Evolutionary conservation across 1,140 invertebrate species (phyloP).

Genomic region (Hycleus cichorii): DNA sequence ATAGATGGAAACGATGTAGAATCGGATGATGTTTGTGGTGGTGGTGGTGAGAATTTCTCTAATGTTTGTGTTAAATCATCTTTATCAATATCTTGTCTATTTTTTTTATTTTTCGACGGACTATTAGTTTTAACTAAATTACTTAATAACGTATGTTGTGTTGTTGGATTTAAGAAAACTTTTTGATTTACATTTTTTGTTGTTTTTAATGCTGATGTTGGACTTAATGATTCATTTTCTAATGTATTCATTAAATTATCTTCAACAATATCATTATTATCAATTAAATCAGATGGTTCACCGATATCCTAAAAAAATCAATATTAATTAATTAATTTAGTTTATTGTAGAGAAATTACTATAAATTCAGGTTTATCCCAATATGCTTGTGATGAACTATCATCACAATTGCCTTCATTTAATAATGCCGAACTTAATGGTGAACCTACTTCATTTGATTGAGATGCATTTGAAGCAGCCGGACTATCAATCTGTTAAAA

Average conservation of each 20-base stretch:
- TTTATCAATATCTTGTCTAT: constrained; percentile 8
- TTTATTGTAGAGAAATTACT: not conserved
- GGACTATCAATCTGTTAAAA: constrained; percentile 8
- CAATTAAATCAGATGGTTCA: not conserved
- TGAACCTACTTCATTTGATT: constrained; percentile 7
- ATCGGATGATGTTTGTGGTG: constrained; percentile 1
- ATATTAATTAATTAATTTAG: not conserved
- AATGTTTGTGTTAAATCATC: not conserved
- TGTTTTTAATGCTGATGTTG: not conserved
- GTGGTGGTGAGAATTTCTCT: not conserved
- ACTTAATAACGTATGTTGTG: constrained; percentile 29
- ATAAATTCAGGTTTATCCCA: constrained; percentile 29
- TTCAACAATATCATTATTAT: not conserved
- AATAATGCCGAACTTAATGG: constrained; percentile 3
- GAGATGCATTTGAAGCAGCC: constrained; percentile 2
- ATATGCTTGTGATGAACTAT: not conserved
- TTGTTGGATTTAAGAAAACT: constrained; percentile 29
- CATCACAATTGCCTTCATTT: constrained; percentile 7
- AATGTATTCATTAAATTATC: constrained; percentile 14
- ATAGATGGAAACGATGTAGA: constrained; percentile 7
- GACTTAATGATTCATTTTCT: not conserved
- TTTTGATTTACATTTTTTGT: constrained; percentile 16
- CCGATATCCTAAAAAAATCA: not conserved
- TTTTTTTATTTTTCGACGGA: constrained; percentile 5
- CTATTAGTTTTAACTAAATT: constrained; percentile 30